Evolutionary conservation across 2,797 vertebrate genomes (phyloP).

Genomic region (Peromyscus attwateri): DNA sequence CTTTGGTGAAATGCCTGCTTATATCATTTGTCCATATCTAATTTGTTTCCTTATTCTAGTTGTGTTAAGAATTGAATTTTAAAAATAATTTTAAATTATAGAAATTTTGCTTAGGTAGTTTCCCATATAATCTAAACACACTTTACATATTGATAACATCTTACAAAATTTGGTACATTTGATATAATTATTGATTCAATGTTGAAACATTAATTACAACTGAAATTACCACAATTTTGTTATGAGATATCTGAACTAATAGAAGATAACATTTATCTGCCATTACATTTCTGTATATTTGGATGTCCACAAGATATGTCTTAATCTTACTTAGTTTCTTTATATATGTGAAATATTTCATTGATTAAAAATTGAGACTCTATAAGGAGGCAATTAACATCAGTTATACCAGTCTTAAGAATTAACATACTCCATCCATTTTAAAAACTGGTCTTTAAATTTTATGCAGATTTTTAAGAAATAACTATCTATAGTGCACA

Average conservation of each 20-base stretch:
- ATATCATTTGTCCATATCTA: background rate
- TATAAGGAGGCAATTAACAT: background rate
- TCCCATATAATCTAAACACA: background rate
- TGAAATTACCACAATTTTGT: background rate
- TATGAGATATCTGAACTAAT: background rate
- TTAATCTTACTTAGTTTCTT: background rate
- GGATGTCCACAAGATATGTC: background rate
- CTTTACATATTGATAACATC: background rate
- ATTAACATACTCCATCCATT: background rate
- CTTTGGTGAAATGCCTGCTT: background rate
- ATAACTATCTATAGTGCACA: background rate
- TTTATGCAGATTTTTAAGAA: background rate
- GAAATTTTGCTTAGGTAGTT: background rate
- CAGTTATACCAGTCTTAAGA: background rate
- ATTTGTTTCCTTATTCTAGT: background rate
- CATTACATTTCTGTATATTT: background rate
- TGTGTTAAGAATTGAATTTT: background rate
- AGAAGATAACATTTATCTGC: background rate
- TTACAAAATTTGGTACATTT: background rate
- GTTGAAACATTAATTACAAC: background rate
- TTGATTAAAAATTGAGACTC: background rate
- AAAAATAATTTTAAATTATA: background rate
- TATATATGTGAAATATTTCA: background rate
- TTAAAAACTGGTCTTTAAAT: background rate
- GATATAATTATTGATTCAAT: background rate